Conservation (phyloP, 2,888 invertebrate genomes). For the Drosophila parthenogenetica region DNA sequence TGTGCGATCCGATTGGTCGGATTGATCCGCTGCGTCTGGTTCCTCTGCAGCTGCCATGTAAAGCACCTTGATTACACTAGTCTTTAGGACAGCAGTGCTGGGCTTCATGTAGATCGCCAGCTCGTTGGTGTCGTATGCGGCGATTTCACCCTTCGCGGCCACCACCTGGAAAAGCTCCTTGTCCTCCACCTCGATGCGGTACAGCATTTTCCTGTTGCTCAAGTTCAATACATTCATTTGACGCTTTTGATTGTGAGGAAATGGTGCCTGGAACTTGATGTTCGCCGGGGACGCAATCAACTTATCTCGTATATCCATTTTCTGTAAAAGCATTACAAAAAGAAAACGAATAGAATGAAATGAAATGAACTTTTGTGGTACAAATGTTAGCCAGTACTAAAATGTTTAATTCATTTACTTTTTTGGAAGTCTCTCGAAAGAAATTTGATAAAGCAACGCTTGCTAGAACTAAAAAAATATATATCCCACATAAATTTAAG, state of each 20-base stretch:
- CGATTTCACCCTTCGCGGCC: slow-evolving; percentile 15
- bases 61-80: slow-evolving; percentile 5
- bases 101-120: slow-evolving; percentile 46
- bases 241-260: slow-evolving; percentile 37
- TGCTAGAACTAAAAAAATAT: too few relatives aligned
- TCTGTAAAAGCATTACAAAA: background rate
- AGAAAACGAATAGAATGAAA: too few relatives aligned
- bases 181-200: slow-evolving; percentile 10
- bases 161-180: background rate
- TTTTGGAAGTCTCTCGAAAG: too few relatives aligned
- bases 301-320: slow-evolving; percentile 25
- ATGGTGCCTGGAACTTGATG: slow-evolving; percentile 42
- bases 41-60: background rate
- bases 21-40: background rate
- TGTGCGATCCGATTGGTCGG: background rate
- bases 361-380: too few relatives aligned
- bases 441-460: too few relatives aligned
- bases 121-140: slow-evolving; percentile 41
- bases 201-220: slow-evolving; percentile 19
- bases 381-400: too few relatives aligned
- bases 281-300: slow-evolving; percentile 36
- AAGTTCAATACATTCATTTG: slow-evolving; percentile 45
- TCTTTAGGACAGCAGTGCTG: rapidly evolving
- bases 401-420: too few relatives aligned
- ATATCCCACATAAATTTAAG: too few relatives aligned